These are phyloP conservation scores for Oegoconia quadripuncta DNA, from an alignment of 2,888 invertebrate species.

Conservation along the genomic window DNA sequence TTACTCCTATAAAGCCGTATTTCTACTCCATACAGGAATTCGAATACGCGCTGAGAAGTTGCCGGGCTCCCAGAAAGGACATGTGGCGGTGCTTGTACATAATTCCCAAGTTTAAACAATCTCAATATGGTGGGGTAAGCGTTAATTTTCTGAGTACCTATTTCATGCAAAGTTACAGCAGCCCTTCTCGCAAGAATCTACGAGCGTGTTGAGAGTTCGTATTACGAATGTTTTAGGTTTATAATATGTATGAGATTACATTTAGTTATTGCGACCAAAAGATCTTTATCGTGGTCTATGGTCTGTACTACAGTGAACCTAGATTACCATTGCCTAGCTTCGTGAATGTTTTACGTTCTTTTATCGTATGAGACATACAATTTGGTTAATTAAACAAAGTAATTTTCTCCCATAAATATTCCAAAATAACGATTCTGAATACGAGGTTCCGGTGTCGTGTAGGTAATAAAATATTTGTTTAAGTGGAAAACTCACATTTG, in stretches of 20 bases:
- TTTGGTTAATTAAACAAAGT: not conserved
- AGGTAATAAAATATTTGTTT: constrained; percentile 42
- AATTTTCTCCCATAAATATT: not conserved
- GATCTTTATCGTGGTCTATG: too few species aligned
- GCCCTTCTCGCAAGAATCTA: too few species aligned
- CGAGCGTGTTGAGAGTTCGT: too few species aligned
- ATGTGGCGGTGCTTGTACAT: constrained; percentile 70
- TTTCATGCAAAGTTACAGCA: constrained; percentile 27
- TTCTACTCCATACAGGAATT: constrained; percentile 79
- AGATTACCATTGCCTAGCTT: too few species aligned
- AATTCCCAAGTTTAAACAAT: constrained; percentile 72
- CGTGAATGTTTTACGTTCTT: too few species aligned
- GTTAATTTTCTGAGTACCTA: constrained; percentile 49
- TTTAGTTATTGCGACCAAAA: too few species aligned
- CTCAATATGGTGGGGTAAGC: constrained; percentile 58
- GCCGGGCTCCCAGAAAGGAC: constrained; percentile 69
- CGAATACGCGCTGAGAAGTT: constrained; percentile 71
- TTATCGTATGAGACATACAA: not conserved
- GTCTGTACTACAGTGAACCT: too few species aligned
- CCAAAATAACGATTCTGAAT: constrained; percentile 9
- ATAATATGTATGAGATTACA: too few species aligned
- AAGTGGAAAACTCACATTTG: constrained; percentile 63
- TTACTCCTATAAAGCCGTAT: constrained; percentile 79
- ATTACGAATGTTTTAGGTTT: too few species aligned
- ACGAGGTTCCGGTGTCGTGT: constrained; percentile 6